phyloP scores from a whole-genome alignment of 2,888 invertebrate genomes.

The Agelastica alni region DNA sequence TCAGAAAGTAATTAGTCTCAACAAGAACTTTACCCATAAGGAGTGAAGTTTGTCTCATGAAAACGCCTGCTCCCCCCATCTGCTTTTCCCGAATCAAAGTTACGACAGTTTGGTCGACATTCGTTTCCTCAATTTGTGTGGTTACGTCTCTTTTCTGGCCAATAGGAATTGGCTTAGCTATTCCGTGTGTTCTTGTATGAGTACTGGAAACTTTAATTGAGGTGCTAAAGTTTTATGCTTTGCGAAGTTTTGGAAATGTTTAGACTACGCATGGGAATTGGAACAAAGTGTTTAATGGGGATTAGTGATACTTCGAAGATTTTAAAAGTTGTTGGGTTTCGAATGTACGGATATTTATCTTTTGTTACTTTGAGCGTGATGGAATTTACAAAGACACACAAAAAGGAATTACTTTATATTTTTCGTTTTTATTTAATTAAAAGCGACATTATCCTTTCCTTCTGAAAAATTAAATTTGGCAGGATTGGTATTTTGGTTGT shows the following conservation, averaged over 20 bases:
- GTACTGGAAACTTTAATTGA: slow-evolving; percentile 29
- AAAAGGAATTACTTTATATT: no score
- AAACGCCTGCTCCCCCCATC: slow-evolving; percentile 39
- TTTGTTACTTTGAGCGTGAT: slow-evolving; percentile 29
- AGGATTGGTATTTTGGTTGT: no score
- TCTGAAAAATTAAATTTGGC: no score
- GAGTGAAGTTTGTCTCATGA: slow-evolving; percentile 41
- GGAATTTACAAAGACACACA: neutral
- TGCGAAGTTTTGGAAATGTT: slow-evolving; percentile 17
- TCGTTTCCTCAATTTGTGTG: slow-evolving; percentile 43
- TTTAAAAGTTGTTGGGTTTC: slow-evolving; percentile 10
- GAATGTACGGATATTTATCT: slow-evolving; percentile 15
- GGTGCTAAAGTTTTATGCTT: slow-evolving; percentile 26
- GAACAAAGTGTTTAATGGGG: slow-evolving; percentile 20
- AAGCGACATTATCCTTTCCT: no score
- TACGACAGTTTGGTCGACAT: slow-evolving; percentile 49
- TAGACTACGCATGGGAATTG: slow-evolving; percentile 17
- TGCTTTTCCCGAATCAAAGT: slow-evolving; percentile 41
- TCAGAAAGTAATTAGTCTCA: slow-evolving; percentile 48
- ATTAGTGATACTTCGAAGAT: slow-evolving; percentile 18
- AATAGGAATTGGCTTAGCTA: slow-evolving; percentile 16
- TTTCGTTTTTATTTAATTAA: no score
- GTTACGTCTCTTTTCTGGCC: slow-evolving; percentile 22
- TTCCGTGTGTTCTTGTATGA: slow-evolving; percentile 24
- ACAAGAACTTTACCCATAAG: slow-evolving; percentile 47